Evolutionary conservation across 2,888 invertebrate species (phyloP).

Genomic region (Tetragnatha montana): DNA sequence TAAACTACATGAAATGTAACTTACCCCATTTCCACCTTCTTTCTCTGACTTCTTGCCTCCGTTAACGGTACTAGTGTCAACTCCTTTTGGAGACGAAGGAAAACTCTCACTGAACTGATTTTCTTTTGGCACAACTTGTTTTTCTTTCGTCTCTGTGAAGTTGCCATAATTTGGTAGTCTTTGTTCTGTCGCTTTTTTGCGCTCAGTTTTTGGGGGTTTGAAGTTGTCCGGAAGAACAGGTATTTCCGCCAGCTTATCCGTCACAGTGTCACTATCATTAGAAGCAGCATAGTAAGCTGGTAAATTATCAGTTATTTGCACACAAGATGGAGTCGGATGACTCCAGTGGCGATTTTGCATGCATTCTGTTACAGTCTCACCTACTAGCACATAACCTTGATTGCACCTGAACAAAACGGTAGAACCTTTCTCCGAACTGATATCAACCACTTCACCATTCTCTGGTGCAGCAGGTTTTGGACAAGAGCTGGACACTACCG

Average conservation of each 20-base stretch:
- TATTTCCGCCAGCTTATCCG: conserved; percentile 47
- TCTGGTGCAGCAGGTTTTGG: conserved; percentile 57
- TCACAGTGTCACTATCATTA: conserved; percentile 64
- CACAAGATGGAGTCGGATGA: conserved; percentile 60
- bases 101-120: conserved; percentile 19
- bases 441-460: conserved; percentile 66
- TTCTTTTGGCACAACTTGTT: conserved; percentile 49
- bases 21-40: conserved; percentile 45
- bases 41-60: conserved; percentile 33
- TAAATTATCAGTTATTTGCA: conserved; percentile 25
- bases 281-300: conserved; percentile 47
- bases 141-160: conserved; percentile 48
- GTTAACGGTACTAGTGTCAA: not conserved
- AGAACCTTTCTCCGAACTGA: conserved; percentile 60
- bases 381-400: conserved; percentile 53
- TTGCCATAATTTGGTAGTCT: conserved; percentile 14
- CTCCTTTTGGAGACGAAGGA: not conserved
- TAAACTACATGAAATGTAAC: not conserved
- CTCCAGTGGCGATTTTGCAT: conserved; percentile 66
- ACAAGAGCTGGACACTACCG: conserved; percentile 55
- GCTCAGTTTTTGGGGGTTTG: conserved; percentile 16
- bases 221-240: conserved; percentile 19
- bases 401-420: conserved; percentile 54
- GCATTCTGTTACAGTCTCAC: conserved; percentile 61
- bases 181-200: conserved; percentile 39